Evolutionary conservation across 2,797 vertebrate species (phyloP).

Genomic region (Neosilurus mollespiculum): DNA sequence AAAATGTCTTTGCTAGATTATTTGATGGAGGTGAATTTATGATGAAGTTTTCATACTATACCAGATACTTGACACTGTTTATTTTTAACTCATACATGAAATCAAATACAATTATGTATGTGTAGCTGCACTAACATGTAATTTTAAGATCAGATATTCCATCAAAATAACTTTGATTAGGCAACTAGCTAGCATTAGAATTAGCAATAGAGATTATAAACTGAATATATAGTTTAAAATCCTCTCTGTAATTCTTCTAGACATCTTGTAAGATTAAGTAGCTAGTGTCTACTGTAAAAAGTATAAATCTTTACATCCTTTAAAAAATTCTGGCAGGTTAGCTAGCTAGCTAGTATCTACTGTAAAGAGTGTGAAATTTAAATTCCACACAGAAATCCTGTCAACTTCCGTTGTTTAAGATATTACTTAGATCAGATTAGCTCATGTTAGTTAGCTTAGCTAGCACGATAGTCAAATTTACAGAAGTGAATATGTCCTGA

Average conservation of each 20-base stretch:
- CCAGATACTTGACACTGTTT: not conserved
- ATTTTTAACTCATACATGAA: not conserved
- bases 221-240: not conserved
- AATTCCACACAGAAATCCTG: not conserved
- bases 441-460: not conserved
- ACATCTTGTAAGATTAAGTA: not conserved
- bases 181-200: not conserved
- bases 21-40: not conserved
- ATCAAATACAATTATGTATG: not conserved
- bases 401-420: no score
- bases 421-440: not conserved
- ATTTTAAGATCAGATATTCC: not conserved
- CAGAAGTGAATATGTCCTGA: not conserved
- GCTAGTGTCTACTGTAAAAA: not conserved
- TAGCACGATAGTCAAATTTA: not conserved
- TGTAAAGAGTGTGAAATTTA: not conserved
- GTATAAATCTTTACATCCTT: not conserved
- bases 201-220: not conserved
- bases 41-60: no score
- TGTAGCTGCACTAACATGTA: not conserved
- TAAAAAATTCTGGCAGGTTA: no score
- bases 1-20: slow-evolving; percentile 40
- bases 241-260: not conserved
- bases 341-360: no score
- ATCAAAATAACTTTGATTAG: not conserved